Evolutionary conservation across 2,797 vertebrate species (phyloP).

Genomic region (Melanotaenia trifasciata): DNA sequence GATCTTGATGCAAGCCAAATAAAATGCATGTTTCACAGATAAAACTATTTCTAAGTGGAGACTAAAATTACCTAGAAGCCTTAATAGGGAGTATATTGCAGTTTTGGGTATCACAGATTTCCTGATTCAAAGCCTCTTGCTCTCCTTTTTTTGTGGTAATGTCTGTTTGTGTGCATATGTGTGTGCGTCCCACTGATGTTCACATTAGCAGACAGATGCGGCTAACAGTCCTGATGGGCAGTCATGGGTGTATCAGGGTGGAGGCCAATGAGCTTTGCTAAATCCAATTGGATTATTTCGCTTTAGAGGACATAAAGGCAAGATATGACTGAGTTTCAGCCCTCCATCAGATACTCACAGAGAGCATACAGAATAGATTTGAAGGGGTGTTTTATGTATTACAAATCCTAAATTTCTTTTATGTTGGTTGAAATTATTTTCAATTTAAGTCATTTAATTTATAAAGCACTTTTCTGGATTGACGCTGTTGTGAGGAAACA

Average conservation of each 20-base stretch:
- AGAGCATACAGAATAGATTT: neutral
- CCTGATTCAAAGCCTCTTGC: conserved; percentile 53
- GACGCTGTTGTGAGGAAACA: no score
- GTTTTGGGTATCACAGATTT: conserved; percentile 41
- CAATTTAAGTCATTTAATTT: no score
- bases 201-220: conserved; percentile 49
- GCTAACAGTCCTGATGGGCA: conserved; percentile 66
- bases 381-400: neutral
- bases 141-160: conserved; percentile 12
- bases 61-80: conserved; percentile 64
- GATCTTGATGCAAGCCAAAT: conserved; percentile 55
- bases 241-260: conserved; percentile 56
- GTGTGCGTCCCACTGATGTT: conserved; percentile 23
- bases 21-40: conserved; percentile 57
- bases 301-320: conserved; percentile 53
- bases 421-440: neutral
- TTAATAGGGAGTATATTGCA: conserved; percentile 63
- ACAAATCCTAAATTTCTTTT: neutral
- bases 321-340: conserved; percentile 40
- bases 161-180: conserved; percentile 26
- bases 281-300: conserved; percentile 69
- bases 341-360: conserved; percentile 2
- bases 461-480: no score
- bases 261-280: conserved; percentile 50
- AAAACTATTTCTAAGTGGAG: conserved; percentile 61